phyloP scores from a whole-genome alignment of 1,140 invertebrate genomes.

The Rhopalosiphum maidis region DNA sequence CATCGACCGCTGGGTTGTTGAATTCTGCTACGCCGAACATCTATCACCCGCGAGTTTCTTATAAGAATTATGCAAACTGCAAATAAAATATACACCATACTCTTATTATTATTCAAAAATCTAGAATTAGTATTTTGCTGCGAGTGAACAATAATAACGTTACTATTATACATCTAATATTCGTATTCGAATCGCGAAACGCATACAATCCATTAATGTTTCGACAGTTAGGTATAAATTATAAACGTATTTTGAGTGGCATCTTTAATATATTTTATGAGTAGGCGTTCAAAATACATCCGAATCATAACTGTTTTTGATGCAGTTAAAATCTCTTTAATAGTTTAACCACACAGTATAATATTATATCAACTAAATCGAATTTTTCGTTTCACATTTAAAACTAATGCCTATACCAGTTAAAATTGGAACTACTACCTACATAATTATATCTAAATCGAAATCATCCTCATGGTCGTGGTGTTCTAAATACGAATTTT shows the following conservation, averaged over 20 bases:
- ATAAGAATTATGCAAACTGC: not conserved
- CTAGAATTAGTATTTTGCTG: not conserved
- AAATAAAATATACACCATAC: not conserved
- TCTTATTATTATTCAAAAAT: not conserved
- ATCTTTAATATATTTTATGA: not conserved
- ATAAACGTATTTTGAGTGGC: not conserved
- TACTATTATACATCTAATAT: not conserved
- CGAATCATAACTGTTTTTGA: not conserved
- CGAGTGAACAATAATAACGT: not conserved
- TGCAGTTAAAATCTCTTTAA: not conserved
- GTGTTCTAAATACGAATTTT: conserved; percentile 11
- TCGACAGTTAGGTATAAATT: not conserved
- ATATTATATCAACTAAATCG: not conserved
- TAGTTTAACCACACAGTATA: not conserved
- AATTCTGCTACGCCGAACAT: not conserved
- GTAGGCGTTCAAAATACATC: not conserved
- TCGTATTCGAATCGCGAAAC: not conserved
- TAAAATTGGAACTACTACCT: not conserved
- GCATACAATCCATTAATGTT: not conserved
- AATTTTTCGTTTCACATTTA: not conserved
- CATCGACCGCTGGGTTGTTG: not conserved
- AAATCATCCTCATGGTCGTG: not conserved
- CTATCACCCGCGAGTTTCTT: not conserved
- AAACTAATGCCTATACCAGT: not conserved
- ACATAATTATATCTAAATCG: not conserved